Base-by-base conservation (phyloP, 2,113 vertebrate genomes). In the Sminthopsis crassicaudata region DNA sequence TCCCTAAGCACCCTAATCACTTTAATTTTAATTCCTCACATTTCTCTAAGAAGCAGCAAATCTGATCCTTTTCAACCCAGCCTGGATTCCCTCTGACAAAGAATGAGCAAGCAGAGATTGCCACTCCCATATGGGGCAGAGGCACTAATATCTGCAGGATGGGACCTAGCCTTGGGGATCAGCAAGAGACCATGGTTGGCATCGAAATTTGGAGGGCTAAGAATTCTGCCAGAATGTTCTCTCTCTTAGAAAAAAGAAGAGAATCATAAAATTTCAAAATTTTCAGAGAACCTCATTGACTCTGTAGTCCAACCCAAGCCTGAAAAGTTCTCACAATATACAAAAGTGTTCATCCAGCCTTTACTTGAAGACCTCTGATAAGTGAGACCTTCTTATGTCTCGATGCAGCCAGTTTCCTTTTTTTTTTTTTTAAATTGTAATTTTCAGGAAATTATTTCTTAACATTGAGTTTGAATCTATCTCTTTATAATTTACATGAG, bases 31-130 rank as follows among this genome's bases (percentile, higher is more conserved):
- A 90, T 89, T 95, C 55, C 90, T 16, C 48, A 25, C 53, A 24
- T 91, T 95, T 93, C 30, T 90, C 25, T 91, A 55, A 94, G 90
- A 27, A 96, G 53, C 8, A 91, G 30, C n/a, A 84, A 92, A 51
- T 23, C 22, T 91, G 24, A 23, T 23, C 92, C 10, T 84, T 53
- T 24, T 24, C 25, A 92, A 0, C 5, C n/a, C 24, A 46, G 46
- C 30, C 52, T 48, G 52, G 53, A 26, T 46, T 53, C 42, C 54
- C 30, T 91, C 57, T 90, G 48, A 53, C 42, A 76, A 76, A 76
- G 16, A n/a, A 16, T n/a, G 36, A n/a, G 36, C 23, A 84, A 7
- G 36, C 67, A 84, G 36, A 84, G n/a, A 19, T 42, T 42, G 7
- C 67, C 67, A 84, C 16, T n/a, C 36, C 22, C 19, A 42, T 42